Evolutionary conservation across 2,888 invertebrate species (phyloP), one percentile per base, ranked within the genome.

Genomic region (Orthosia cruda): DNA sequence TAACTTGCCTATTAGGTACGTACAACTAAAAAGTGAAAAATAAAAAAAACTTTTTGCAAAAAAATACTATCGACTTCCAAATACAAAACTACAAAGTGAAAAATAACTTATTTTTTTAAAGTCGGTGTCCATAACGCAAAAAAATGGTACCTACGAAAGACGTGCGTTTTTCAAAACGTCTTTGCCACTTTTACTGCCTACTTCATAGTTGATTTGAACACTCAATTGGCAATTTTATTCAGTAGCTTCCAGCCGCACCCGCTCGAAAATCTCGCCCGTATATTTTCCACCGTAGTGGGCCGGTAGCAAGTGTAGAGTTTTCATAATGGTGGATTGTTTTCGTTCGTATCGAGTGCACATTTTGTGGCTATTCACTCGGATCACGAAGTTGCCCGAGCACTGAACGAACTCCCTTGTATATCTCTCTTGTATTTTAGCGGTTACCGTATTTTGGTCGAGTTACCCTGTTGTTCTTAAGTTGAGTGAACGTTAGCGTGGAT

Each of bases 291-390:
- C 32, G 32, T 47, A 58, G 62, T 45, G 26, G 70, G 66, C 71
- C 66, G 32, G 68, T 54, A 66, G 62, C 70, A 49, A 83, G 77
- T 79, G 75, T 80, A 57, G 77, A 84, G 83, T 88, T 88, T 89
- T 89, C 86, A 85, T 83, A 88, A 88, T 84, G 82, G 77, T 77
- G 62, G 74, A 89, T 85, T 88, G 89, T 88, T 89, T 88, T 85
- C 77, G 76, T 80, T 69, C 50, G 70, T 83, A 87, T 83, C 72
- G 84, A 83, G 83, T 83, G 86, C 87, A 81, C 80, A 85, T 79
- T 88, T 80, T 58, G 78, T 71, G 80, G 73, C 74, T 68, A 78
- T 74, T 87, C 84, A 76, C 71, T 72, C 61, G 77, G 71, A 81
- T 63, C 72, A 78, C 54, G 62, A 73, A 80, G 73, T 77, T 83